Base-by-base conservation (phyloP, 2,888 invertebrate genomes). In the Dryomyza anilis region DNA sequence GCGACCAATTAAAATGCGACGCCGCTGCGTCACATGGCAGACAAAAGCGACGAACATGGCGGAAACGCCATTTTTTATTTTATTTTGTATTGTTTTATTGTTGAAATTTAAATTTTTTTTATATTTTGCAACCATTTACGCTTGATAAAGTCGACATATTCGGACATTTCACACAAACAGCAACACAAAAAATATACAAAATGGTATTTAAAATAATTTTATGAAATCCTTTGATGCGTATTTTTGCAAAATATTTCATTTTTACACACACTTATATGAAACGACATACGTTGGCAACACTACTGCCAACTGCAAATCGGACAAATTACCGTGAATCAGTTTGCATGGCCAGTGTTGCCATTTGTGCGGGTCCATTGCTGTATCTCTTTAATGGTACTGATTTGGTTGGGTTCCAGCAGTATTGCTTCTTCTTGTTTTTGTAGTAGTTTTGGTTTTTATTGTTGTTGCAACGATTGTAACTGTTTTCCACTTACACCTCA, bases 401-500 rank as follows among this genome's bases (percentile, higher is more conserved):
- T n/a, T n/a, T n/a, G n/a, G n/a, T n/a, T n/a, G n/a, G n/a, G n/a
- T n/a, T n/a, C n/a, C n/a, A n/a, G n/a, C n/a, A n/a, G n/a, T n/a
- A n/a, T n/a, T n/a, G n/a, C n/a, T n/a, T n/a, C n/a, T n/a, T n/a
- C n/a, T n/a, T n/a, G n/a, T n/a, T n/a, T n/a, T n/a, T n/a, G n/a
- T n/a, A n/a, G n/a, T n/a, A n/a, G n/a, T 23, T 57, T 57, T 19
- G 55, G n/a, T 23, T 57, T 57, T 19, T 33, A 27, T 29, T 55
- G 19, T n/a, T n/a, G n/a, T n/a, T n/a, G n/a, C n/a, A n/a, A n/a
- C 58, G 45, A 12, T n/a, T 21, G 19, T 55, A 60, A 50, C 36
- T 23, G 60, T 36, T 50, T 23, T 50, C 23, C 50, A 25, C 60
- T 60, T 50, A 52, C 60, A 60, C 60, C n/a, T 55, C 45, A 45